Evolutionary conservation across 2,888 invertebrate genomes (phyloP), one percentile per base, ranked within the genome.

Genomic region (Bombyx huttoni): DNA sequence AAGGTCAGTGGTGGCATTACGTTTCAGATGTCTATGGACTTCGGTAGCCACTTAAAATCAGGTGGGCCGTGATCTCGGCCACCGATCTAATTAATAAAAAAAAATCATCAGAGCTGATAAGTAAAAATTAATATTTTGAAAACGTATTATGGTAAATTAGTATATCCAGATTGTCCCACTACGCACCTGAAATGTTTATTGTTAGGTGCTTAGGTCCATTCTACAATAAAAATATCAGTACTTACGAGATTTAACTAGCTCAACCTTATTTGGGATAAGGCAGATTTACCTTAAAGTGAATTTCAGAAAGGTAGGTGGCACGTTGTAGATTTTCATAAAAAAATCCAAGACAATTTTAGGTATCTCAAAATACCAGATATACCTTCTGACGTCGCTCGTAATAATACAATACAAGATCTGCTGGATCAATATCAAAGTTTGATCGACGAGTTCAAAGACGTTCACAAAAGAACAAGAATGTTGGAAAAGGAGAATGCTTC

Each of bases 401-500:
- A 96, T 68, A 91, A 92, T 46, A 94, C 93, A 51, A 90, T 96
- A 45, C 91, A 91, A 59, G 91, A 91, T 58, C 78, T 94, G 33
- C 91, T 93, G 62, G 91, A 91, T 58, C 90, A 93, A 65, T 95
- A 96, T 73, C 91, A 93, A 58, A 90, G 90, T 57, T 79, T 94
- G 49, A 94, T 96, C 59, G 93, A 94, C 52, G 93, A 94, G 65
- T 97, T 97, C 80, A 96, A 96, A 75, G 90, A 91, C 24, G 89
- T 92, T 0, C 96, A 96, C 75, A 94, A 92, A 69, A 90, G 92
- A 62, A 91, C 91, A 46, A 91, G 94, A 62, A 73, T 89, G 50
- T 78, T 93, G 51, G 90, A 90, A 61, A 91, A 89, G 59, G 88
- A 91, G 34, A 92, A 93, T 68, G 91, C 93, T n/a, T 89, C 91